A percentile compares a stretch with the other conserved stretches of the same genome.
phyloP scores from a whole-genome alignment of 1,140 invertebrate species.

The Ceratina japonica region DNA sequence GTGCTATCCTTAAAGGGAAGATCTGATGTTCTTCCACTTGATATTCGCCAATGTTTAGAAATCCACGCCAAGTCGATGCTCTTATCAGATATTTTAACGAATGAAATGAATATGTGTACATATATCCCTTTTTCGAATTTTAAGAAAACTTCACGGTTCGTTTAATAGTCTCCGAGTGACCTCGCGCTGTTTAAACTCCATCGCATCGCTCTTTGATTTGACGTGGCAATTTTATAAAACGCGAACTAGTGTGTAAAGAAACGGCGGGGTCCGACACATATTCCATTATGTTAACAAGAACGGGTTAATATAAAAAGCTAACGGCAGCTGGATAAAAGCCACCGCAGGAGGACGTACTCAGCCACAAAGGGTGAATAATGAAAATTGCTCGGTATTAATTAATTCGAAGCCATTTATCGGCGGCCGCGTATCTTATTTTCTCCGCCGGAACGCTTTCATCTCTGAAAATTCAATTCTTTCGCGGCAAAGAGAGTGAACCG shows the following conservation, averaged over 20 bases:
- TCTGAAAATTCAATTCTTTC: neutral
- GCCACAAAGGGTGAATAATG: constrained; percentile 4
- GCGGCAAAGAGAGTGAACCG: neutral
- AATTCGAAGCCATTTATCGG: constrained; percentile 28
- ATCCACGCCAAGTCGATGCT: constrained; percentile 17
- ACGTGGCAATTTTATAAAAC: neutral
- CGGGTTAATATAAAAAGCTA: neutral
- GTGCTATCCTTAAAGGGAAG: neutral
- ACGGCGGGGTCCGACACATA: too few species aligned
- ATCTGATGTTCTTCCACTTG: neutral
- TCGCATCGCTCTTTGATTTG: too few species aligned
- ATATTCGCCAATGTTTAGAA: constrained; percentile 30
- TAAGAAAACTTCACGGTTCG: neutral
- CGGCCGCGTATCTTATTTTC: neutral
- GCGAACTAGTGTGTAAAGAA: neutral
- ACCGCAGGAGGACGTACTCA: neutral
- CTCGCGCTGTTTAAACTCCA: too few species aligned
- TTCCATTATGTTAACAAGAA: neutral
- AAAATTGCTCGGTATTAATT: constrained; percentile 29
- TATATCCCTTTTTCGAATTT: neutral
- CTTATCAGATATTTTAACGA: neutral
- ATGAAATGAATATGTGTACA: neutral
- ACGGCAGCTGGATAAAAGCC: constrained; percentile 5
- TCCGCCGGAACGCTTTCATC: neutral
- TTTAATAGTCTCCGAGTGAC: too few species aligned